Evolutionary conservation across 1,140 invertebrate genomes (phyloP).

Genomic region (Gryllus bimaculatus): DNA sequence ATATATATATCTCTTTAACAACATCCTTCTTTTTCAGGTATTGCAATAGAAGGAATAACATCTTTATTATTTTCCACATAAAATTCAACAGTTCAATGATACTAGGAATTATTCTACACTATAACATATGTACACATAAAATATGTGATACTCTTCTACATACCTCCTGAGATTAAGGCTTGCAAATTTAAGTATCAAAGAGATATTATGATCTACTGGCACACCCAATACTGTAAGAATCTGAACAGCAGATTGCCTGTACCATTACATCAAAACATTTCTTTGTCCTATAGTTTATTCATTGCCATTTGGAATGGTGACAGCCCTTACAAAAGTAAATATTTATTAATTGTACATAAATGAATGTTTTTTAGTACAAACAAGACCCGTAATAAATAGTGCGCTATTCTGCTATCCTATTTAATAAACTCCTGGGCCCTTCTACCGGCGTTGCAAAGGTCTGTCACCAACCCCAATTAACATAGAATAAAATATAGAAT

Average conservation of each 20-base stretch:
- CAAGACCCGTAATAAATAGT: too few relatives aligned
- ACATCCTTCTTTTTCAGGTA: not conserved
- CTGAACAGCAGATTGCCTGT: not conserved
- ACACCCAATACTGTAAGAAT: not conserved
- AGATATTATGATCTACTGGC: not conserved
- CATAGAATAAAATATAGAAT: not conserved
- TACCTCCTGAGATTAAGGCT: not conserved
- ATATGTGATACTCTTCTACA: not conserved
- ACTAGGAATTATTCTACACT: not conserved
- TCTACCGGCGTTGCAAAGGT: too few relatives aligned
- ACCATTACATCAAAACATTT: not conserved
- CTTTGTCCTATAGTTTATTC: not conserved
- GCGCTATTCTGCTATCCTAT: too few relatives aligned
- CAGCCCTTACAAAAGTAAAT: not conserved
- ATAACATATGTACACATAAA: slow-evolving; percentile 1
- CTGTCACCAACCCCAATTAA: not conserved
- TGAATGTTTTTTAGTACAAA: too few relatives aligned
- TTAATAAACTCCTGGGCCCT: too few relatives aligned
- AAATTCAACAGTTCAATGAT: not conserved
- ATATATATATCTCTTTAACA: not conserved
- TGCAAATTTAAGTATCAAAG: not conserved
- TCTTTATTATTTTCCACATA: slow-evolving; percentile 2
- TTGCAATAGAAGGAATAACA: slow-evolving; percentile 5
- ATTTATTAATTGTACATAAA: not conserved
- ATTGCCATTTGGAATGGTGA: not conserved